Conservation (phyloP, 2,888 invertebrate genomes). For the Phengaris alcon region DNA sequence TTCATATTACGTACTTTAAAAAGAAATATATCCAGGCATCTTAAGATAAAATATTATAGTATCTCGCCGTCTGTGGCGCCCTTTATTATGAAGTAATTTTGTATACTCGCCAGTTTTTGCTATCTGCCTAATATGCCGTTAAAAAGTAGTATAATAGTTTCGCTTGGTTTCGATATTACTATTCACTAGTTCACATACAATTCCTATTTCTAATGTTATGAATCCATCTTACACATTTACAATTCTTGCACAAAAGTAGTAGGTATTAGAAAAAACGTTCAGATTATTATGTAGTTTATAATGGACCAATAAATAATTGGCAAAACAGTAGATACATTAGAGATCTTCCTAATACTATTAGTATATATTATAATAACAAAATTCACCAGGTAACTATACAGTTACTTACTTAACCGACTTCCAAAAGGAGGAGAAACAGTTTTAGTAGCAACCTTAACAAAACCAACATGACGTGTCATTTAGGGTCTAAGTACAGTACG, state of each 20-base stretch:
- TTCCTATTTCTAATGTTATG: not conserved
- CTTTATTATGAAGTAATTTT: too few relatives aligned
- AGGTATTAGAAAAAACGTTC: not conserved
- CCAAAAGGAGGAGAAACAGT: not conserved
- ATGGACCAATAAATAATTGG: slow-evolving; percentile 1
- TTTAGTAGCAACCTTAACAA: not conserved
- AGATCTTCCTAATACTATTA: not conserved
- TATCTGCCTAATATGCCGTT: not conserved
- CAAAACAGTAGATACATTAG: not conserved
- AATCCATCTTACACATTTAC: not conserved
- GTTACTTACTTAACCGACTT: not conserved
- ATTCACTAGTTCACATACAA: not conserved
- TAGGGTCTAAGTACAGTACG: slow-evolving; percentile 5
- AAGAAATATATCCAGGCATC: too few relatives aligned
- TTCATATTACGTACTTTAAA: too few relatives aligned
- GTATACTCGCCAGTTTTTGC: not conserved
- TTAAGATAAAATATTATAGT: too few relatives aligned
- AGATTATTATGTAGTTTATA: slow-evolving; percentile 13
- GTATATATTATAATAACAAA: not conserved
- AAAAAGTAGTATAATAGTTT: not conserved
- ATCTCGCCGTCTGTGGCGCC: too few relatives aligned
- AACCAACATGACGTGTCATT: not conserved
- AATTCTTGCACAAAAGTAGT: not conserved
- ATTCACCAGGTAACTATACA: not conserved
- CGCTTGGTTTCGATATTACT: not conserved